A percentile compares a stretch with the other conserved stretches of the same genome.
Conservation (phyloP, 2,113 vertebrate species). For the Peucedramus taeniatus region DNA sequence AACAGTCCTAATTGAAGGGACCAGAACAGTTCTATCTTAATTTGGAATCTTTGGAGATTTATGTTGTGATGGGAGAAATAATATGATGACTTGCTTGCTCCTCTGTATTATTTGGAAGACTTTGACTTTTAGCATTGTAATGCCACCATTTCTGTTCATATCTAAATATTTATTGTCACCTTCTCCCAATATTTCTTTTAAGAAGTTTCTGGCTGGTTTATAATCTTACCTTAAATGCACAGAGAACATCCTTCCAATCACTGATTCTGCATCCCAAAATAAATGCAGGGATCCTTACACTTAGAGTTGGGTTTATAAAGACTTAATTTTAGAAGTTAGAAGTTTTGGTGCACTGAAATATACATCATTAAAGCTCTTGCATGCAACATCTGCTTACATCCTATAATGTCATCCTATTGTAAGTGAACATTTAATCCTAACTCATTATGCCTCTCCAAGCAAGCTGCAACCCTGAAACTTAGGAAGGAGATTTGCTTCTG, state of each 20-base stretch:
- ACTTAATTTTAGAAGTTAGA: slow-evolving; percentile 16
- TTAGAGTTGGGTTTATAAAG: background rate
- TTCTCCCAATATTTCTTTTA: background rate
- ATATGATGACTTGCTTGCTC: background rate
- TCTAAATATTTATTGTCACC: background rate
- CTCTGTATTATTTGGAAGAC: background rate
- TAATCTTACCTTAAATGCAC: background rate
- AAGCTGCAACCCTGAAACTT: slow-evolving; percentile 46
- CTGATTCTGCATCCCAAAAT: background rate
- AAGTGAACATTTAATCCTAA: slow-evolving; percentile 64
- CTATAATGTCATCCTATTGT: slow-evolving; percentile 57
- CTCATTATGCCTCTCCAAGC: slow-evolving; percentile 49
- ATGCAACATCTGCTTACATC: slow-evolving; percentile 55
- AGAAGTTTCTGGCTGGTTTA: background rate
- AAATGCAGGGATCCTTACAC: background rate
- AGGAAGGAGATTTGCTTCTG: slow-evolving; percentile 50
- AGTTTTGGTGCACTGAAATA: slow-evolving; percentile 10
- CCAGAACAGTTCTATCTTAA: background rate
- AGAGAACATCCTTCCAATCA: background rate
- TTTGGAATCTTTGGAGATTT: background rate
- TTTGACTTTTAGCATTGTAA: background rate
- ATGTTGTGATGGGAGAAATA: background rate
- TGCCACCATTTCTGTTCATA: background rate
- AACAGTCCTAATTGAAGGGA: background rate
- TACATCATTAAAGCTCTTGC: slow-evolving; percentile 22